A percentile compares a stretch with the other conserved stretches of the same genome.
phyloP scores from a whole-genome alignment of 2,797 vertebrate species.

The Cottoperca gobio region DNA sequence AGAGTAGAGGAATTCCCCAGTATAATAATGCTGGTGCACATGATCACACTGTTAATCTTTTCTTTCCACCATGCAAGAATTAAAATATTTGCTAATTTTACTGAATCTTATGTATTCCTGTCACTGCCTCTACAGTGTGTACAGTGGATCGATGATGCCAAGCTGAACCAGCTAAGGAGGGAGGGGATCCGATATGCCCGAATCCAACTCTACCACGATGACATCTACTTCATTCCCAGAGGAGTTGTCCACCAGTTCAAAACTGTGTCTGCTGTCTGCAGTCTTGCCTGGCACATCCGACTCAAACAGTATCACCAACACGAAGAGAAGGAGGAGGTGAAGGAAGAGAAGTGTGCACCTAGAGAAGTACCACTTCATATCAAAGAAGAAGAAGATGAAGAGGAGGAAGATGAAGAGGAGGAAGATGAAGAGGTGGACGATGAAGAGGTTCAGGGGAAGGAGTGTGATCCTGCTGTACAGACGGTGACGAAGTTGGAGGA shows the following conservation, averaged over 20 bases:
- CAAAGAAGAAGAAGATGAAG: constrained; percentile 67
- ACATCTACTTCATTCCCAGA: constrained; percentile 99
- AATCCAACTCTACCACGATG: constrained; percentile 97
- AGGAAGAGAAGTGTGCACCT: constrained; percentile 25
- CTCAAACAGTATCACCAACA: constrained; percentile 90
- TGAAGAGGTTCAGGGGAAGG: constrained; percentile 30
- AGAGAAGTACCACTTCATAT: constrained; percentile 41
- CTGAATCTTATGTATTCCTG: constrained; percentile 22
- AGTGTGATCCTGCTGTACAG: constrained; percentile 43
- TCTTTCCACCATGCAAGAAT: not conserved
- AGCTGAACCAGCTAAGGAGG: constrained; percentile 97
- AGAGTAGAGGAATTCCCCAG: not conserved
- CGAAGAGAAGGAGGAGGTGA: constrained; percentile 68
- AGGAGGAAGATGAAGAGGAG: constrained; percentile 53
- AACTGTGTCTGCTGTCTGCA: constrained; percentile 97
- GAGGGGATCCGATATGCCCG: constrained; percentile 98
- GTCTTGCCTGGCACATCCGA: constrained; percentile 97
- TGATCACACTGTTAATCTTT: not conserved
- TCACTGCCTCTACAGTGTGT: constrained; percentile 70
- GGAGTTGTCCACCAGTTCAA: constrained; percentile 99
- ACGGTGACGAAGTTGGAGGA: constrained; percentile 49
- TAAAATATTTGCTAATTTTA: not conserved
- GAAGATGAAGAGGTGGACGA: constrained; percentile 62
- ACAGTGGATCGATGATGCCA: constrained; percentile 98
- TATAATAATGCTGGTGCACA: not conserved